phyloP scores from a whole-genome alignment of 2,888 invertebrate species.

The Himalopsyche anomala region DNA sequence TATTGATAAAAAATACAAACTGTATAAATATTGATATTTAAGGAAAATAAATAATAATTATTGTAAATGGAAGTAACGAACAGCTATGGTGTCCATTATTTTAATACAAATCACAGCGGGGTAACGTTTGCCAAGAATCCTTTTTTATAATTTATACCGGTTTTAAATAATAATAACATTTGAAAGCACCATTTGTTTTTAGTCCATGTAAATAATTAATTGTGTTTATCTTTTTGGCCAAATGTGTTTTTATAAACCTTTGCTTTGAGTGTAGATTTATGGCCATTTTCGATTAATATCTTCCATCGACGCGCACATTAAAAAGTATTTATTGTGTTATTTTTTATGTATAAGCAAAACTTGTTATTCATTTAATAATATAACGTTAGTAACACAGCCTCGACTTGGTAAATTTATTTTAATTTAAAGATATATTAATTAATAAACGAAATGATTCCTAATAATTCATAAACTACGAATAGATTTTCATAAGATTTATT shows the following conservation, averaged over 20 bases:
- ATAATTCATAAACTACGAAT: too few species aligned
- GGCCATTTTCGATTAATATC: background rate
- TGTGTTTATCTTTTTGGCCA: slow-evolving; percentile 4
- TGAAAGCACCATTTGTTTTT: slow-evolving; percentile 8
- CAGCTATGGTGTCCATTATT: background rate
- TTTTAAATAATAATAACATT: slow-evolving; percentile 10
- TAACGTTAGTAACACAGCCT: too few species aligned
- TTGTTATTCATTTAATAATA: too few species aligned
- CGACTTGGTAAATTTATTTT: too few species aligned
- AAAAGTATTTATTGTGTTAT: too few species aligned
- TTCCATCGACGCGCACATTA: slow-evolving; percentile 2
- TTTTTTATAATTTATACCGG: slow-evolving; percentile 27
- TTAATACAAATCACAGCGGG: slow-evolving; percentile 37
- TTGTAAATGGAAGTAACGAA: background rate
- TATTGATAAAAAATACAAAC: too few species aligned
- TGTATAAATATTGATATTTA: too few species aligned
- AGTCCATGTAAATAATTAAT: slow-evolving; percentile 7
- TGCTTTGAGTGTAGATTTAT: background rate
- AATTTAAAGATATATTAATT: too few species aligned
- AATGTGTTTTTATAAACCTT: slow-evolving; percentile 21
- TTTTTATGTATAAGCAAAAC: too few species aligned
- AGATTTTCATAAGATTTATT: too few species aligned
- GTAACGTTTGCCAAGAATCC: background rate
- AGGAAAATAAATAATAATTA: background rate
- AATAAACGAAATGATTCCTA: too few species aligned